These are phyloP conservation scores for Peromyscus polionotus DNA, from an alignment of 2,113 vertebrate genomes.

Conservation along the genomic window DNA sequence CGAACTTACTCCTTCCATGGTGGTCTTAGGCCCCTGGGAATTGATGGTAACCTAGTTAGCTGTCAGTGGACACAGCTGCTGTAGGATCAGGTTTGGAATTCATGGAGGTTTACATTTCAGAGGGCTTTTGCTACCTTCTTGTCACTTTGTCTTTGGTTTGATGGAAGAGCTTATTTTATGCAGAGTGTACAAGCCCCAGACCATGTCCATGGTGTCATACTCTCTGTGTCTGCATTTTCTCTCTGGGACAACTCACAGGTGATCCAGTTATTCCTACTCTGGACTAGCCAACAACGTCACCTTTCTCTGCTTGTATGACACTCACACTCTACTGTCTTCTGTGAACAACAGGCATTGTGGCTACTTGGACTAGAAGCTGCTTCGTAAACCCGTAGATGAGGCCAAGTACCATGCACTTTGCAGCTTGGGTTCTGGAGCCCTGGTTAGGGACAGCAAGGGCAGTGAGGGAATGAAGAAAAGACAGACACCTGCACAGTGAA, in stretches of 20 bases:
- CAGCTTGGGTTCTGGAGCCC: neutral
- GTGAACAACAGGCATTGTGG: neutral
- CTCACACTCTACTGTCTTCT: neutral
- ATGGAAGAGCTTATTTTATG: slow-evolving; percentile 22
- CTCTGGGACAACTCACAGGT: neutral
- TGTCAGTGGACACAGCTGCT: slow-evolving; percentile 60
- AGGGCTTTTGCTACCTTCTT: slow-evolving; percentile 14
- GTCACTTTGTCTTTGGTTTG: slow-evolving; percentile 41
- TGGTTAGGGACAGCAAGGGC: neutral
- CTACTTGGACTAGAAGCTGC: neutral
- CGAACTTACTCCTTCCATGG: slow-evolving; percentile 45
- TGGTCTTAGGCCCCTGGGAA: slow-evolving; percentile 62
- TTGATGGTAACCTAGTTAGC: slow-evolving; percentile 58
- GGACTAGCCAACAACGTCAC: neutral
- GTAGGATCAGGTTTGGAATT: slow-evolving; percentile 68
- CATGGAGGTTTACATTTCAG: slow-evolving; percentile 66
- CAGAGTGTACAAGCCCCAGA: neutral
- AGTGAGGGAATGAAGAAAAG: neutral
- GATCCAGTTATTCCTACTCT: neutral
- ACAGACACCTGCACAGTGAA: too few relatives aligned
- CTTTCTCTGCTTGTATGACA: neutral
- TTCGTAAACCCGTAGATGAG: neutral
- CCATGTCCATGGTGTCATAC: neutral
- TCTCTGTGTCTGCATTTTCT: neutral
- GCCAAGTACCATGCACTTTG: neutral